phyloP scores from a whole-genome alignment of 2,888 invertebrate species.

The Sarcophaga rosellei region DNA sequence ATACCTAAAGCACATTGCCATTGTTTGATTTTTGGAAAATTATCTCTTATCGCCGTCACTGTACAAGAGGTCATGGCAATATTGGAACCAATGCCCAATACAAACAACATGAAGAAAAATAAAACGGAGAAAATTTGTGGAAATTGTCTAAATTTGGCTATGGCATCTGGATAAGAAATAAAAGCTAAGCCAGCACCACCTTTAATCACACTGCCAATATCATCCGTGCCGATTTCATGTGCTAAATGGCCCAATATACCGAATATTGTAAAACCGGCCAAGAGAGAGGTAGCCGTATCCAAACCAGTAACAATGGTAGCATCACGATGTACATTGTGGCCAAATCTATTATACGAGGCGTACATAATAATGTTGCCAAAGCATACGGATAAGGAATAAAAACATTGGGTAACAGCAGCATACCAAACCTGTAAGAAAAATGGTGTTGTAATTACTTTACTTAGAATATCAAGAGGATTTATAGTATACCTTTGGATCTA shows the following conservation, averaged over 20 bases:
- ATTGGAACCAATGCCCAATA: conserved; percentile 83
- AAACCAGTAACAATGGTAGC: conserved; percentile 83
- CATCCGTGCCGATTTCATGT: conserved; percentile 81
- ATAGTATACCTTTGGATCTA: conserved; percentile 82
- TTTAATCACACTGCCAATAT: conserved; percentile 82
- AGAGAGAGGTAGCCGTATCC: conserved; percentile 83
- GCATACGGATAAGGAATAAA: conserved; percentile 85
- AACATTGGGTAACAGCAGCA: conserved; percentile 85
- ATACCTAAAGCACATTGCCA: conserved; percentile 83
- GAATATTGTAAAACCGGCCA: conserved; percentile 84
- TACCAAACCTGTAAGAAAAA: conserved; percentile 83
- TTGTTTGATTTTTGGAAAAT: conserved; percentile 80
- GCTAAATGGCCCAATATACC: conserved; percentile 84
- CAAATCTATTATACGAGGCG: conserved; percentile 84
- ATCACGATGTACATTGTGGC: conserved; percentile 84
- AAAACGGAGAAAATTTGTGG: conserved; percentile 84
- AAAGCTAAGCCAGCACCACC: conserved; percentile 83
- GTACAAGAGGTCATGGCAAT: conserved; percentile 82
- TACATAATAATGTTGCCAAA: conserved; percentile 86
- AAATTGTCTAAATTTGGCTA: conserved; percentile 82
- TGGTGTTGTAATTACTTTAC: neutral
- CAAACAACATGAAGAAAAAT: conserved; percentile 84
- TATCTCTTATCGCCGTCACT: conserved; percentile 82
- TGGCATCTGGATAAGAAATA: conserved; percentile 84
- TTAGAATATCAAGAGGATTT: neutral